Evolutionary conservation across 2,888 invertebrate species (phyloP), one percentile per base, ranked within the genome.

Genomic region (Crematogaster levior): DNA sequence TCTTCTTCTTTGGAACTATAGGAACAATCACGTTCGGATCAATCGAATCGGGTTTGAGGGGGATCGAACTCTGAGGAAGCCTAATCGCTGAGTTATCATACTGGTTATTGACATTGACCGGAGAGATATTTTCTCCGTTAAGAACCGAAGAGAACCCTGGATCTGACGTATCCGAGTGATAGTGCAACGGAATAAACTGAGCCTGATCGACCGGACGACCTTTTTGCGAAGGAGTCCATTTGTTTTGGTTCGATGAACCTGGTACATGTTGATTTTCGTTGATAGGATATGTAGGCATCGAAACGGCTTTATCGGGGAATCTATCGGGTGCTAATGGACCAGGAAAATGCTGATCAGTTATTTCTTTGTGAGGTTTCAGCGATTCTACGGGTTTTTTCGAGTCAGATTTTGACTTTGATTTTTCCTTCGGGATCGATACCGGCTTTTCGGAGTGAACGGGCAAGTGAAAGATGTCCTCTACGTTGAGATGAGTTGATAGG

Each of bases 381-480:
- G 90, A 83, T 9, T 94, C 94, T 21, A 93, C 51, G 1, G 93
- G 93, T 58, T 94, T 94, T 81, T 94, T 94, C 3, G 88, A 80
- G 9, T 94, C 94, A 0, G 88, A 82, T 79, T 94, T 94, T 0
- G 90, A 87, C 79, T 93, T 94, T 9, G 68, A 21, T 18, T 89
- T 90, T n/a, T 90, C 89, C 51, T 90, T 90, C 1, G 48, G 15
- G 3, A 51, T 46, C 9, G 91, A 85, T 3, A 86, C 79, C 1
- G 84, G 85, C 37, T 91, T 92, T 70, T 93, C 92, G 7, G 86
- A 51, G 46, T 89, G 87, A 40, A 80, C 53, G 56, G 85, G 70
- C 18, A 94, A 86, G 73, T 92, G 93, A 73, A 94, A 94, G n/a
- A 93, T 87, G 30, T 94, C 91, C 56, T 93, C 94, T 21, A 93